Conservation (phyloP, 92 coral and sea anemone genomes). For the Palythoa grandis region DNA sequence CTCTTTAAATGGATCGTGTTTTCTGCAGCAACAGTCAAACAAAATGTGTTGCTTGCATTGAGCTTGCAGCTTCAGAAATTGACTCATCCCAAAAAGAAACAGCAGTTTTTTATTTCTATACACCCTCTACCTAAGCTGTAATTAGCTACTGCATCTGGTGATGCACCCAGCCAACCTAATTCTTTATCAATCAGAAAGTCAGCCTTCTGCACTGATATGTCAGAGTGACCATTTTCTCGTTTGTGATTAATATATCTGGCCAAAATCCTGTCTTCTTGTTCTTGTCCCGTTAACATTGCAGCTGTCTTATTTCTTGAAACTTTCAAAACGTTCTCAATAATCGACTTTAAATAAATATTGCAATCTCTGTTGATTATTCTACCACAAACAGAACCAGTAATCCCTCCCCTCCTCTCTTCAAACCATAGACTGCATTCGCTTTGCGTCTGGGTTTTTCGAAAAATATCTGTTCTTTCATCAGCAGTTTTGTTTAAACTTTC, state of each 20-base stretch:
- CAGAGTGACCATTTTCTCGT: conserved; percentile 14
- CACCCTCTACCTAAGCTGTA: background rate
- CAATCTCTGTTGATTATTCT: conserved; percentile 24
- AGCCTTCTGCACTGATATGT: conserved; percentile 24
- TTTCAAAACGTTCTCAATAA: conserved; percentile 15
- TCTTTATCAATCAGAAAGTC: conserved; percentile 22
- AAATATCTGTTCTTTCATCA: conserved; percentile 15
- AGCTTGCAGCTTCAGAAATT: conserved; percentile 24
- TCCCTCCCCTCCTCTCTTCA: conserved; percentile 42
- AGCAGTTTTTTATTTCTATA: background rate
- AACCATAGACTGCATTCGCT: conserved; percentile 49
- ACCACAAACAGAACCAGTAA: conserved; percentile 48
- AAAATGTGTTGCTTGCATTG: conserved; percentile 38
- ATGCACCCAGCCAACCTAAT: conserved; percentile 43
- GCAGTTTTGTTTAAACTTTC: conserved; percentile 11
- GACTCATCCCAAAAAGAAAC: conserved; percentile 13
- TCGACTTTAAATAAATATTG: background rate
- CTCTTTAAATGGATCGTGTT: conserved; percentile 37
- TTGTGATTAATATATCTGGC: conserved; percentile 19
- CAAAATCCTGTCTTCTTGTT: conserved; percentile 13
- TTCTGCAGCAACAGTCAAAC: conserved; percentile 47
- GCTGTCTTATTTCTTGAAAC: background rate
- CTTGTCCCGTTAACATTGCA: conserved; percentile 9
- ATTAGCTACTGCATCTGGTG: conserved; percentile 32
- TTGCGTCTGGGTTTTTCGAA: conserved; percentile 40